Conservation (phyloP, 2,888 invertebrate species). For the Choristoneura rosaceana region DNA sequence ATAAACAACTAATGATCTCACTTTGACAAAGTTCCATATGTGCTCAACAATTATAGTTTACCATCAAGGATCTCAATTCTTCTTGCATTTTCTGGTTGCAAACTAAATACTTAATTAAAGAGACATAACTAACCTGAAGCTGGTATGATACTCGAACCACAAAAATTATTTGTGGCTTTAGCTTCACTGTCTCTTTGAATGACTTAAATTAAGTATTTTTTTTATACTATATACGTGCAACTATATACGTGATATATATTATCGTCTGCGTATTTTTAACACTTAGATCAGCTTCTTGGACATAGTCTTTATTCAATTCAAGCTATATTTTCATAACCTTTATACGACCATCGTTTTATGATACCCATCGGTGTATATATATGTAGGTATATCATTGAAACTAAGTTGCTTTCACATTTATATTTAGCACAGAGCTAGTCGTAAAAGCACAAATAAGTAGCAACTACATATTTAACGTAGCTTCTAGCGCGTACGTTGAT, state of each 20-base stretch:
- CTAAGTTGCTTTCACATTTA: background rate
- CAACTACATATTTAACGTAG: background rate
- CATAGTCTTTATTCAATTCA: background rate
- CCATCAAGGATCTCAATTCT: background rate
- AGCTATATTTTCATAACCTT: background rate
- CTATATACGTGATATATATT: no score
- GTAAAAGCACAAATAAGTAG: background rate
- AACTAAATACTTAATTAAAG: background rate
- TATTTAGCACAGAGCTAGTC: background rate
- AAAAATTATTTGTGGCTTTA: background rate
- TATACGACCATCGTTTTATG: background rate
- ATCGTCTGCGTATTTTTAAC: background rate
- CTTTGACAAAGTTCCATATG: no score
- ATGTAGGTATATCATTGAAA: background rate
- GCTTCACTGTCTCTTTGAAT: background rate
- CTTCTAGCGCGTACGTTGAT: no score
- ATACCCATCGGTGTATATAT: background rate
- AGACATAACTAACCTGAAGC: background rate
- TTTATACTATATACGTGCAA: background rate
- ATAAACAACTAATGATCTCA: no score
- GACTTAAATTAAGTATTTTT: background rate
- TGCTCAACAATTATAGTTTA: no score
- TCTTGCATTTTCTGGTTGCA: background rate
- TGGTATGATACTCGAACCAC: background rate
- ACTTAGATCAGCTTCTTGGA: background rate